A percentile compares a stretch with the other conserved stretches of the same genome.
Conservation (phyloP, 2,797 vertebrate genomes). For the Hypotaenidia okinawae region DNA sequence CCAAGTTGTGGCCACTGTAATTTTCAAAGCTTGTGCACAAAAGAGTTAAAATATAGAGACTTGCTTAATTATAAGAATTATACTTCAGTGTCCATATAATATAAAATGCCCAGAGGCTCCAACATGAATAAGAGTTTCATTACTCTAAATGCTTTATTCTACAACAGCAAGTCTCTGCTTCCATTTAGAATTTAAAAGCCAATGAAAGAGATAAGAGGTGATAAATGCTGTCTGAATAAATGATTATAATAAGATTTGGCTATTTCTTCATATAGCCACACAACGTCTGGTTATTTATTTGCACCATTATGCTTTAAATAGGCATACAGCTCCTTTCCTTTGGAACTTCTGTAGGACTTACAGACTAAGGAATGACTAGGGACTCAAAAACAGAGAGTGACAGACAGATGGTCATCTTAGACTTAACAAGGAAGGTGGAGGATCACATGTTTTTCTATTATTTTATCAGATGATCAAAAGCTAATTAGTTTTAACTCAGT, state of each 20-base stretch:
- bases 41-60: background rate
- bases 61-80: background rate
- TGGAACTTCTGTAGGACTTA: background rate
- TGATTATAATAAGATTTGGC: background rate
- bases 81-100: background rate
- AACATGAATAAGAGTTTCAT: background rate
- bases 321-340: background rate
- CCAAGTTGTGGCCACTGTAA: background rate
- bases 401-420: background rate
- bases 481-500: background rate
- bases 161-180: background rate
- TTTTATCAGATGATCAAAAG: background rate
- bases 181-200: background rate
- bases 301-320: background rate
- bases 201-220: background rate
- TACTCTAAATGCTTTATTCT: background rate
- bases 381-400: background rate
- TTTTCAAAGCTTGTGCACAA: background rate
- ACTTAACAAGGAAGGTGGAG: background rate
- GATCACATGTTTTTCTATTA: background rate
- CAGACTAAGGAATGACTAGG: background rate
- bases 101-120: background rate
- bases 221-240: background rate
- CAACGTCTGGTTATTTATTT: background rate
- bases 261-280: background rate